phyloP scores from a whole-genome alignment of 30 jellyfish, hydroid and myxozoan genomes.

The Pelagia noctiluca region DNA sequence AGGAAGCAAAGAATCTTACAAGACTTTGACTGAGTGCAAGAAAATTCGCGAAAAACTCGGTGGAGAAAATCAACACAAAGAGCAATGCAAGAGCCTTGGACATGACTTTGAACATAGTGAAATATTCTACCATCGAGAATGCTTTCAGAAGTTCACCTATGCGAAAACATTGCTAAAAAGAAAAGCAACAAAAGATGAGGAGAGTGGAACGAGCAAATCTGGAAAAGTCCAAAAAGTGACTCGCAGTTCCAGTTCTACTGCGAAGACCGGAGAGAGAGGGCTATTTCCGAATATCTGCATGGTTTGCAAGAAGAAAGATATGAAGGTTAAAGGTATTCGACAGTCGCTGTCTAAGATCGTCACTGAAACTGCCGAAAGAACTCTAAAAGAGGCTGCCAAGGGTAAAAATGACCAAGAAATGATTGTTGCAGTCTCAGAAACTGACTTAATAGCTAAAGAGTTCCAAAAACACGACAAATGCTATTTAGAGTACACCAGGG shows the following conservation, averaged over 20 bases:
- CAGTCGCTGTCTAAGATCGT: constrained; percentile 38
- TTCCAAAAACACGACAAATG: constrained; percentile 48
- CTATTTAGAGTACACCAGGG: constrained; percentile 30
- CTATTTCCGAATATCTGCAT: constrained; percentile 23
- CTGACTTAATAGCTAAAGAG: constrained; percentile 51
- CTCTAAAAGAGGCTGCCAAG: constrained; percentile 29
- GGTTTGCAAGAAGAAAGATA: constrained; percentile 26
- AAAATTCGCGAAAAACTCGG: constrained; percentile 25
- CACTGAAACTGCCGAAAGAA: constrained; percentile 12
- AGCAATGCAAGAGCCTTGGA: constrained; percentile 20
- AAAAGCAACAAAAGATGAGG: background rate
- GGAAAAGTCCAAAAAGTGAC: background rate
- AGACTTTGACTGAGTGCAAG: constrained; percentile 31
- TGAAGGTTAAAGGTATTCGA: constrained; percentile 9
- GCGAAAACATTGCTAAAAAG: constrained; percentile 18
- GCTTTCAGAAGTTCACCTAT: constrained; percentile 21
- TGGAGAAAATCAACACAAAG: constrained; percentile 24
- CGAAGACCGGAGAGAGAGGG: background rate
- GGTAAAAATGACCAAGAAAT: background rate
- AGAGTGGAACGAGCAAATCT: background rate
- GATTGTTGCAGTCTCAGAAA: background rate
- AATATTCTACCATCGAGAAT: constrained; percentile 14
- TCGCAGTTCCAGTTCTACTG: background rate
- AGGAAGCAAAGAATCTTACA: background rate
- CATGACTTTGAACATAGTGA: background rate